Percentiles rank a stretch among this genome's conserved stretches.
phyloP scores from a whole-genome alignment of 2,113 vertebrate species.

The Syngnathus floridae region DNA sequence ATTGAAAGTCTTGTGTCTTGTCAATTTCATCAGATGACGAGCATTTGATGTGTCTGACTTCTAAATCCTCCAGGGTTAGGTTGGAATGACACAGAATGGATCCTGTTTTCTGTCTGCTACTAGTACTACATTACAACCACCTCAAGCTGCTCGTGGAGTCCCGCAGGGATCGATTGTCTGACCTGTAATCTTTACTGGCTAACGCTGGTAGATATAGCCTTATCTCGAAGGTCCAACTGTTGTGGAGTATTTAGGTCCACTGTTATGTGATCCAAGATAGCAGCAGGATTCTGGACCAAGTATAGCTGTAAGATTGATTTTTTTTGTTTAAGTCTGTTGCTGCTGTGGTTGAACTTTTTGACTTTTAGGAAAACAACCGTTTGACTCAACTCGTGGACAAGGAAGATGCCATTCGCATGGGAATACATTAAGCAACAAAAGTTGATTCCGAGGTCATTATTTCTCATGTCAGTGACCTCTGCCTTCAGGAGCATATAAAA shows the following conservation, averaged over 20 bases:
- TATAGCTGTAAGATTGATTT: neutral
- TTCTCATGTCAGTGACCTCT: neutral
- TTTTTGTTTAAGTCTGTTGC: neutral
- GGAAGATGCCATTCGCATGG: neutral
- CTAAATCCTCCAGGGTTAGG: neutral
- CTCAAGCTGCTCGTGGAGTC: neutral
- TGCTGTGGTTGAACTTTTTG: neutral
- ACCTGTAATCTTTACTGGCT: neutral
- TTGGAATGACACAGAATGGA: neutral
- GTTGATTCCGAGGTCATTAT: neutral
- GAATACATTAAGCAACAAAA: neutral
- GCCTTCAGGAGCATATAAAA: neutral
- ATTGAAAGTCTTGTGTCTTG: neutral
- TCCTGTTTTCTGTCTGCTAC: neutral
- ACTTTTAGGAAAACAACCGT: neutral
- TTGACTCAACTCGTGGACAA: neutral
- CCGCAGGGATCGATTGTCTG: slow-evolving; percentile 1
- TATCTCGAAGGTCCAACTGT: neutral
- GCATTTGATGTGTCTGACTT: neutral
- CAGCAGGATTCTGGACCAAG: neutral
- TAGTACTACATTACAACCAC: neutral
- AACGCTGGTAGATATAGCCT: neutral
- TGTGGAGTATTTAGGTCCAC: neutral
- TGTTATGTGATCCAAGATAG: neutral
- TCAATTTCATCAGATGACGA: neutral